A percentile compares a stretch with the other conserved stretches of the same genome.
phyloP scores from a whole-genome alignment of 2,888 invertebrate species.

The Lydus trimaculatus region DNA sequence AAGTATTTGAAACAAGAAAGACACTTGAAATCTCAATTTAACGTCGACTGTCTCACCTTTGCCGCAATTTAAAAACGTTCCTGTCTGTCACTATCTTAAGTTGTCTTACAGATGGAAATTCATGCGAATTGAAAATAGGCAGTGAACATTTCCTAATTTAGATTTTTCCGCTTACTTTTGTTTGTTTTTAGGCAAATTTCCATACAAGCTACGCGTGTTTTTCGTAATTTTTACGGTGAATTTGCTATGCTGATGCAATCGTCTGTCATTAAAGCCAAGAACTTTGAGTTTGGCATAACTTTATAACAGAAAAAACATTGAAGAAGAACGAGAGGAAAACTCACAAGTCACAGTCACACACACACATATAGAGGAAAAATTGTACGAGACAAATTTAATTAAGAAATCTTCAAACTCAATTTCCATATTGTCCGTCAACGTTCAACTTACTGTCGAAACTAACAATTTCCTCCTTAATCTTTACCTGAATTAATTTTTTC shows the following conservation, averaged over 20 bases:
- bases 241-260: conserved; percentile 32
- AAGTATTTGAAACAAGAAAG: no score
- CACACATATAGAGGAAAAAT: conserved; percentile 16
- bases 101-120: background rate
- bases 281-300: conserved; percentile 27
- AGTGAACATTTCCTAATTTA: background rate
- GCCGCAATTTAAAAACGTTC: no score
- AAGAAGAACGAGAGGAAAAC: conserved; percentile 24
- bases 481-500: conserved; percentile 27
- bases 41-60: no score
- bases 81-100: no score
- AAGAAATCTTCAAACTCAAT: conserved; percentile 38
- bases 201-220: conserved; percentile 16
- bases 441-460: conserved; percentile 19
- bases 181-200: background rate
- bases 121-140: background rate
- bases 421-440: conserved; percentile 31
- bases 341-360: background rate
- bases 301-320: conserved; percentile 25
- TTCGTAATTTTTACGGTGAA: conserved; percentile 22
- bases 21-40: no score
- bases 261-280: conserved; percentile 26
- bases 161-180: background rate
- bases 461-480: conserved; percentile 15
- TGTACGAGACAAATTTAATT: conserved; percentile 40